phyloP scores from a whole-genome alignment of 2,888 invertebrate species.

The Drosophila paucipuncta region DNA sequence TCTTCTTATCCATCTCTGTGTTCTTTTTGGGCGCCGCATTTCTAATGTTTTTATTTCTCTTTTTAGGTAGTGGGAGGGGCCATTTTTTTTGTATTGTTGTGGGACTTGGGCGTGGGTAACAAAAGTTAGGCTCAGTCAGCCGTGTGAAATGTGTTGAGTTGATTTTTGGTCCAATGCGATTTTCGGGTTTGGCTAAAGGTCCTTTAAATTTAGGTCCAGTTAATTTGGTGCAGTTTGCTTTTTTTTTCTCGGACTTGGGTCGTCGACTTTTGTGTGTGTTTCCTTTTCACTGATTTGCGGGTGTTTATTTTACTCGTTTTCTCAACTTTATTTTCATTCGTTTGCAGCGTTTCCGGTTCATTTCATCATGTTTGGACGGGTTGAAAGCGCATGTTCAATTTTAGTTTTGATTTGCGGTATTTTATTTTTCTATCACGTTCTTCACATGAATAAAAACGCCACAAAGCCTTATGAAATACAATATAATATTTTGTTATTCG shows the following conservation, averaged over 20 bases:
- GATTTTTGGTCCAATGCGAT: slow-evolving; percentile 65
- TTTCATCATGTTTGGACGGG: slow-evolving; percentile 39
- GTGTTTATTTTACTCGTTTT: slow-evolving; percentile 4
- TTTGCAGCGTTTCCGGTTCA: slow-evolving; percentile 52
- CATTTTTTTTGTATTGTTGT: background rate
- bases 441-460: background rate
- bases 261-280: slow-evolving; percentile 42
- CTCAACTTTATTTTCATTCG: slow-evolving; percentile 19
- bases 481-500: background rate
- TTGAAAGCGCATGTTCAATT: slow-evolving; percentile 13
- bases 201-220: slow-evolving; percentile 48
- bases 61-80: background rate
- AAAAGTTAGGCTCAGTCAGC: slow-evolving; percentile 72
- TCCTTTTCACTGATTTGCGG: slow-evolving; percentile 60
- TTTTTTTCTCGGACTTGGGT: slow-evolving; percentile 12
- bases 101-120: slow-evolving; percentile 15
- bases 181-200: slow-evolving; percentile 36
- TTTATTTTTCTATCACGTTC: background rate
- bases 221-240: slow-evolving; percentile 56
- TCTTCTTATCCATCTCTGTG: slow-evolving; percentile 24
- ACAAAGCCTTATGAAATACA: background rate
- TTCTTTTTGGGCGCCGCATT: slow-evolving; percentile 16
- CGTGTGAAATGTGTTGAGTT: slow-evolving; percentile 69
- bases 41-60: slow-evolving; percentile 10
- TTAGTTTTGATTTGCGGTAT: slow-evolving; percentile 13